phyloP scores from a whole-genome alignment of 2,797 vertebrate genomes.

The Neosalanx taihuensis region DNA sequence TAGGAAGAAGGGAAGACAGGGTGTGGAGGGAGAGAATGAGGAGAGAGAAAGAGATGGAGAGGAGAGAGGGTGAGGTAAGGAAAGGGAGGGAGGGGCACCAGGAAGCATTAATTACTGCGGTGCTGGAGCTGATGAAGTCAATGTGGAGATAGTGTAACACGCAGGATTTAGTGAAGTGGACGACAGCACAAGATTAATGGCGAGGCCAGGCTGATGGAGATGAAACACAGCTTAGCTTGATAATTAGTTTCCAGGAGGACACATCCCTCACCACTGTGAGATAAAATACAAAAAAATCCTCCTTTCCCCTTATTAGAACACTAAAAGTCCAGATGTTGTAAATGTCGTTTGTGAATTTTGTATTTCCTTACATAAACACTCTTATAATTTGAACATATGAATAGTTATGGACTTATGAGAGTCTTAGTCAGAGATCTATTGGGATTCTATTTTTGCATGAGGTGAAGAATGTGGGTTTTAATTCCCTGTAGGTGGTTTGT shows the following conservation, averaged over 20 bases:
- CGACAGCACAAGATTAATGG: conserved; percentile 84
- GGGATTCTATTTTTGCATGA: not conserved
- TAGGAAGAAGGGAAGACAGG: not conserved
- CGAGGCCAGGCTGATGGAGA: conserved; percentile 76
- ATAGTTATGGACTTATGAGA: too few species aligned
- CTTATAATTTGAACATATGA: too few species aligned
- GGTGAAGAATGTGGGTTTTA: too few species aligned
- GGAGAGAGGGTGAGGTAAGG: not conserved
- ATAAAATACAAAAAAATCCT: too few species aligned
- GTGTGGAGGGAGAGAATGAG: conserved; percentile 54
- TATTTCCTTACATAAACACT: not conserved
- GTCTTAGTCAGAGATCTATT: too few species aligned
- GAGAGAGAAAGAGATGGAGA: conserved; percentile 59
- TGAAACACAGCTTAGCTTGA: conserved; percentile 80
- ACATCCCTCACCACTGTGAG: conserved; percentile 75
- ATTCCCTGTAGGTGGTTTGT: too few species aligned
- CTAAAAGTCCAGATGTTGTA: conserved; percentile 52
- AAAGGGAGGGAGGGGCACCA: conserved; percentile 60
- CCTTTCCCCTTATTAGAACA: conserved; percentile 64
- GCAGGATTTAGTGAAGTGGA: conserved; percentile 84
- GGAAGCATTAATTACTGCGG: conserved; percentile 82
- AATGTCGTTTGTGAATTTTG: conserved; percentile 20
- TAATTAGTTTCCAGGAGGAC: conserved; percentile 82
- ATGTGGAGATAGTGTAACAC: conserved; percentile 83
- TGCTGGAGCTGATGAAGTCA: conserved; percentile 80